phyloP scores from a whole-genome alignment of 2,888 invertebrate genomes.

The Andrena fulva region DNA sequence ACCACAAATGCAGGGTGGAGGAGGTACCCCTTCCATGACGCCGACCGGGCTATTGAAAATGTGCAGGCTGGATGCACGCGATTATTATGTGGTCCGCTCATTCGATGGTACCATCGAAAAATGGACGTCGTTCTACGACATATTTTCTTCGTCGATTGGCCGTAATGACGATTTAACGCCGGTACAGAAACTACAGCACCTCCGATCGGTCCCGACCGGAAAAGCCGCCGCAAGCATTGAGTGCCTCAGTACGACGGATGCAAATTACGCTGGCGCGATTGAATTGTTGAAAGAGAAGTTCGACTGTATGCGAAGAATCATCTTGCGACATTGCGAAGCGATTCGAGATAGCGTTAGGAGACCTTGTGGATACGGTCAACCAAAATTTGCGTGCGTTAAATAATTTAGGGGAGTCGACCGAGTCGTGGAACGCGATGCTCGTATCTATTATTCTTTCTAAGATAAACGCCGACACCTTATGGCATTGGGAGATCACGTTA shows the following conservation, averaged over 20 bases:
- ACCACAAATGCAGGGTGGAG: no score
- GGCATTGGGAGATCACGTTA: slow-evolving; percentile 11
- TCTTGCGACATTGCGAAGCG: neutral
- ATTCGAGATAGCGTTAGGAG: slow-evolving; percentile 6
- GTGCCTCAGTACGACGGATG: neutral
- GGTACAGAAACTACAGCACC: slow-evolving; percentile 25
- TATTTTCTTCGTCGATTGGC: neutral
- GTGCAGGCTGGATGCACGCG: no score
- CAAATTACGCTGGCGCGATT: neutral
- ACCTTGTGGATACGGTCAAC: neutral
- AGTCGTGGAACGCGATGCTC: neutral
- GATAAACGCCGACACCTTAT: neutral
- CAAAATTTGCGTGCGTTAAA: slow-evolving; percentile 9
- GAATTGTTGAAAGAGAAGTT: slow-evolving; percentile 15
- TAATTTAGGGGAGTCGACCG: neutral
- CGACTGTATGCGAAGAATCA: slow-evolving; percentile 3
- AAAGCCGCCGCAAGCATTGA: slow-evolving; percentile 6
- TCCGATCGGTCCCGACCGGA: slow-evolving; percentile 11
- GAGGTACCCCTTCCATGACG: no score
- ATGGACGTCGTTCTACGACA: slow-evolving; percentile 11
- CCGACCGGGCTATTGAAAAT: no score
- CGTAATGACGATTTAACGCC: slow-evolving; percentile 7
- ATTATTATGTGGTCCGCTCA: neutral
- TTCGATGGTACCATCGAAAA: slow-evolving; percentile 17
- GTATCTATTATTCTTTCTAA: neutral